phyloP scores from a whole-genome alignment of 2,113 vertebrate species.

The Mastomys coucha region DNA sequence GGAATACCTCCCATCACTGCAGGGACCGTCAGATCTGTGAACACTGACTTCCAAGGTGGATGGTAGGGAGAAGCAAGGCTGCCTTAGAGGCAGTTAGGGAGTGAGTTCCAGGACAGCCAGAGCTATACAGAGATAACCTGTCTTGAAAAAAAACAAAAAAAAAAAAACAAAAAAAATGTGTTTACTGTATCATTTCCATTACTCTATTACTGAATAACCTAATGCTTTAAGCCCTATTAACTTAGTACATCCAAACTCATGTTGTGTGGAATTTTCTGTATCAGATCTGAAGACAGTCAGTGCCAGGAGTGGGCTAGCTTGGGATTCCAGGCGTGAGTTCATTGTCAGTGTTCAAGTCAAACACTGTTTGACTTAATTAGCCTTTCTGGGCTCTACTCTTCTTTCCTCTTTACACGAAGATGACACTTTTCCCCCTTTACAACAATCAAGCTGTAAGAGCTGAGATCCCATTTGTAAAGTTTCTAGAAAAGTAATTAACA shows the following conservation, averaged over 20 bases:
- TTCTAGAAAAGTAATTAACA: conserved; percentile 4
- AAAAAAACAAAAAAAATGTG: too few relatives aligned
- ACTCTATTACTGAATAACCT: not conserved
- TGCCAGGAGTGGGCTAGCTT: not conserved
- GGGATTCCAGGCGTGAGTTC: not conserved
- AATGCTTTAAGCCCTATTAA: not conserved
- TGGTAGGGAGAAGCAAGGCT: not conserved
- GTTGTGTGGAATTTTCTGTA: not conserved
- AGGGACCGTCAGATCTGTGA: not conserved
- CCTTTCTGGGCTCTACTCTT: not conserved
- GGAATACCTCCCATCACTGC: too few relatives aligned
- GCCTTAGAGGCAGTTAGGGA: not conserved
- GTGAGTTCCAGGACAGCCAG: too few relatives aligned
- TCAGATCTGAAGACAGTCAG: not conserved
- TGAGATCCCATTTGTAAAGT: not conserved
- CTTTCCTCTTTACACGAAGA: not conserved
- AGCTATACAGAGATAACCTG: too few relatives aligned
- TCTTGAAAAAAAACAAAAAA: too few relatives aligned
- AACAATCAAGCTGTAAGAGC: not conserved
- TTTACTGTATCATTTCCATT: not conserved
- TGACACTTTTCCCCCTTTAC: not conserved
- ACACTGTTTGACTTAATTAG: not conserved
- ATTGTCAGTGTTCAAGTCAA: not conserved
- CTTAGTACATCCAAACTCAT: not conserved
- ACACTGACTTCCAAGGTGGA: not conserved